Evolutionary conservation across 1,140 invertebrate species (phyloP), one percentile per base, ranked within the genome.

Genomic region (Trinorchestia longiramus): DNA sequence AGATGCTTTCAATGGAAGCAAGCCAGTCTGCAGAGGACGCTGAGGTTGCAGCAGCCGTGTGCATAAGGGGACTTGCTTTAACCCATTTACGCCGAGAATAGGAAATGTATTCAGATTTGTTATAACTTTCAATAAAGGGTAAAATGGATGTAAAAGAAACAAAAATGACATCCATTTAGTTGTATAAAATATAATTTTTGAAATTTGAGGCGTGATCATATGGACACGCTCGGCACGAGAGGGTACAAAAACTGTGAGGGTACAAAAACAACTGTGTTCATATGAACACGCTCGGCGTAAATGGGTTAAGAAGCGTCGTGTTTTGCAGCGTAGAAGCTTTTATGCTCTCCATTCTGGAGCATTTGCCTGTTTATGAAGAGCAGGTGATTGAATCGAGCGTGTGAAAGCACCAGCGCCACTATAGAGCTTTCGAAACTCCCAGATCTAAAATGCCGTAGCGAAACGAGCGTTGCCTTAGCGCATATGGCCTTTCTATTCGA

Each of bases 301-400:
- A n/a, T n/a, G n/a, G n/a, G n/a, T n/a, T n/a, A 90, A 90, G 88
- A 90, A 90, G 43, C 41, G 88, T 43, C 88, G 88, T 90, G 88
- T 90, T 90, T 90, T 90, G 88, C 88, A 90, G 88, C 88, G 88
- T 17, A 43, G 88, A 90, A 90, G 88, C 88, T 90, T 90, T 90
- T 90, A 90, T 90, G 88, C 88, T 90, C 88, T 90, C 88, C 88
- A 90, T 90, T 90, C 88, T 90, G 88, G 88, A 90, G 88, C 88
- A 90, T 90, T 90, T 90, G 88, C 41, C 88, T 90, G 88, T 90
- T 90, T 90, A 90, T 90, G 88, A 90, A 90, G 88, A 90, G 88
- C n/a, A 90, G 88, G 88, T 90, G 88, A 90, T 90, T 90, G 88
- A 90, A 90, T 90, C 88, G 88, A 90, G 88, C 88, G n/a, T 90